A percentile compares a stretch with the other conserved stretches of the same genome.
Conservation (phyloP, 2,113 vertebrate genomes). For the Sinocyclocheilus anophthalmus region DNA sequence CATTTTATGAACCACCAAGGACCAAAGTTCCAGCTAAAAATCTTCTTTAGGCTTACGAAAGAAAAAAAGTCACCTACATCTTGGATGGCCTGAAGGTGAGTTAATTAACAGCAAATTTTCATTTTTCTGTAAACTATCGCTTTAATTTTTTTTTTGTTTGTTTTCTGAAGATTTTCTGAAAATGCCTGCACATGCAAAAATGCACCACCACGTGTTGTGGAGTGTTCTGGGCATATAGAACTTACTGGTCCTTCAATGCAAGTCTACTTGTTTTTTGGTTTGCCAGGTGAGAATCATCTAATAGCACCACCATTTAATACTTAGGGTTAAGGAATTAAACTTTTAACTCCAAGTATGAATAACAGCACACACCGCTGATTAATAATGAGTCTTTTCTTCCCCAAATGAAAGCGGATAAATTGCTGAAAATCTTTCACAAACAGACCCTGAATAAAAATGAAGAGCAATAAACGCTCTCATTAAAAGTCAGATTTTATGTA, state of each 20-base stretch:
- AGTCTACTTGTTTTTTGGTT: not conserved
- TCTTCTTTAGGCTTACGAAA: no score
- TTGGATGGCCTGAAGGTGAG: no score
- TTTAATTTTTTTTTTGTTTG: no score
- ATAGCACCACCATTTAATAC: not conserved
- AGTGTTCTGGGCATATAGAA: no score
- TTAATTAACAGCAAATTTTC: no score
- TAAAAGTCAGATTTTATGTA: constrained; percentile 17
- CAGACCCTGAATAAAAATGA: not conserved
- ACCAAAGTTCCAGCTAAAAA: no score
- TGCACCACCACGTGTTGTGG: no score
- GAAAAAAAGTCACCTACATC: no score
- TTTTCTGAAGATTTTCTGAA: no score
- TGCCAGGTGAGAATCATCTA: not conserved
- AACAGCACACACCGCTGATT: not conserved
- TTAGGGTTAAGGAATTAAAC: not conserved
- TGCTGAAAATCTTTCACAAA: not conserved
- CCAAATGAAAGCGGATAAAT: not conserved
- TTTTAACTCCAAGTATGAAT: not conserved
- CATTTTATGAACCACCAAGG: no score
- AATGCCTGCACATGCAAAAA: no score
- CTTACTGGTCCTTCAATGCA: not conserved
- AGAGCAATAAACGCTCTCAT: not conserved
- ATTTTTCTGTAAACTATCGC: no score
- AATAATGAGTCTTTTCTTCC: not conserved